Conservation (phyloP, 2,113 vertebrate genomes). For the Asarcornis scutulata region DNA sequence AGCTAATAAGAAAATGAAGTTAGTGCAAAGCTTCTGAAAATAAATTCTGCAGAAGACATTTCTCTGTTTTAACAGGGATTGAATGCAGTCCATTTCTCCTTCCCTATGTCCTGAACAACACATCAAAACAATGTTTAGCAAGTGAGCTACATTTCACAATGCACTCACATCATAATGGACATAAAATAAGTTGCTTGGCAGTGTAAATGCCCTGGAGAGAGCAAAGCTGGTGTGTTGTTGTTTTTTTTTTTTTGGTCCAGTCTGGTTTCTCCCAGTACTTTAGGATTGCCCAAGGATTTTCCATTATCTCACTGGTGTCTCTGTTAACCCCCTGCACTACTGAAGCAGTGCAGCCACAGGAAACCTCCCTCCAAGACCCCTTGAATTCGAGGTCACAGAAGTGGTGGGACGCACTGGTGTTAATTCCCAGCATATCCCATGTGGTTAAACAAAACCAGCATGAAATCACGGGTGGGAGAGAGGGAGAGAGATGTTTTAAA, state of each 20-base stretch:
- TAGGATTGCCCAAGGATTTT: slow-evolving; percentile 51
- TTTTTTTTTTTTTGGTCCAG: not conserved
- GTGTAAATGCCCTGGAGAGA: slow-evolving; percentile 41
- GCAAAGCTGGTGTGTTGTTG: not conserved
- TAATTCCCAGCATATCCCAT: slow-evolving; percentile 61
- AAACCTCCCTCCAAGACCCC: not conserved
- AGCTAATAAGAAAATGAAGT: slow-evolving; percentile 63
- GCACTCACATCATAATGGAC: slow-evolving; percentile 34
- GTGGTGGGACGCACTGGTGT: slow-evolving; percentile 43
- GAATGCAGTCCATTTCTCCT: slow-evolving; percentile 63
- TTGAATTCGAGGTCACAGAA: slow-evolving; percentile 66
- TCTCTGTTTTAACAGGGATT: slow-evolving; percentile 50
- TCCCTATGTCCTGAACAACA: slow-evolving; percentile 5
- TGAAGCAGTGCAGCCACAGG: slow-evolving; percentile 4
- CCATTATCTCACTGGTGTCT: slow-evolving; percentile 64
- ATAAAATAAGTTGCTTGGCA: slow-evolving; percentile 42
- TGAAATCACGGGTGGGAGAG: not conserved
- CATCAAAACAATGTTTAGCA: slow-evolving; percentile 33
- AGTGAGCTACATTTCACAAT: slow-evolving; percentile 52
- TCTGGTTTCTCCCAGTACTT: slow-evolving; percentile 46
- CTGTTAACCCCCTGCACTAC: slow-evolving; percentile 62
- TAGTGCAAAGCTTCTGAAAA: slow-evolving; percentile 27
- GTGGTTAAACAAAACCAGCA: slow-evolving; percentile 56
- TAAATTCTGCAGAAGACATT: not conserved
- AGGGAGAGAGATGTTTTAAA: not conserved